Conservation (phyloP, 2,888 invertebrate genomes). For the Drosophila mettleri region DNA sequence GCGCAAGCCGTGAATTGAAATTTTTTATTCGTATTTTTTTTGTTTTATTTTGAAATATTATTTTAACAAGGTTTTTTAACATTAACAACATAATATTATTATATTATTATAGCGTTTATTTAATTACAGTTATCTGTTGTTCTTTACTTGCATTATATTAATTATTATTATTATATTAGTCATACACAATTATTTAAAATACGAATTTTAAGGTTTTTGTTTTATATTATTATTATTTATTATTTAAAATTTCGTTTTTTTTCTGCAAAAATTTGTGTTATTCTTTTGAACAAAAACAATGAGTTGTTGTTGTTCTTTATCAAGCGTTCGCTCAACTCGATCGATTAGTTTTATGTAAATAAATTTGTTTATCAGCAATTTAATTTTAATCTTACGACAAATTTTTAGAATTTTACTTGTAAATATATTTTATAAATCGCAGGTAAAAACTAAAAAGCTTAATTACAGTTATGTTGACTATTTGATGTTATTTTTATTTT, state of each 20-base stretch:
- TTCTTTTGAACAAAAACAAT: slow-evolving; percentile 56
- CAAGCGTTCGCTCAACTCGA: slow-evolving; percentile 35
- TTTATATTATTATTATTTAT: slow-evolving; percentile 35
- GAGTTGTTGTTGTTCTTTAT: slow-evolving; percentile 35
- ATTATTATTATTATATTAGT: slow-evolving; percentile 35
- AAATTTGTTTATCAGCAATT: slow-evolving; percentile 56
- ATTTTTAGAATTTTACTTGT: slow-evolving; percentile 51
- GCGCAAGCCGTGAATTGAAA: slow-evolving; percentile 35
- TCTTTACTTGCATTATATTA: slow-evolving; percentile 62
- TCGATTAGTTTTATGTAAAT: slow-evolving; percentile 54
- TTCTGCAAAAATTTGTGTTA: slow-evolving; percentile 39
- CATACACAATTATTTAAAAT: slow-evolving; percentile 79
- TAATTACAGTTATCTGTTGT: slow-evolving; percentile 67
- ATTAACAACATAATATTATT: slow-evolving; percentile 84
- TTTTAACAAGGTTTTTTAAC: slow-evolving; percentile 85
- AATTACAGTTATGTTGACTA: slow-evolving; percentile 56
- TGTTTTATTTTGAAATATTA: slow-evolving; percentile 84
- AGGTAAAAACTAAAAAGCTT: slow-evolving; percentile 70
- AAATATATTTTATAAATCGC: slow-evolving; percentile 72
- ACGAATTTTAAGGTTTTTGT: slow-evolving; percentile 65
- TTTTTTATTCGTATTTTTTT: slow-evolving; percentile 75
- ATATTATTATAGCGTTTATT: slow-evolving; percentile 65
- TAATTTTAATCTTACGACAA: slow-evolving; percentile 56
- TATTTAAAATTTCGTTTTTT: slow-evolving; percentile 62
- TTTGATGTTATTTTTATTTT: slow-evolving; percentile 39